Conservation (phyloP, 2,888 invertebrate genomes). For the Amaurobius ferox region DNA sequence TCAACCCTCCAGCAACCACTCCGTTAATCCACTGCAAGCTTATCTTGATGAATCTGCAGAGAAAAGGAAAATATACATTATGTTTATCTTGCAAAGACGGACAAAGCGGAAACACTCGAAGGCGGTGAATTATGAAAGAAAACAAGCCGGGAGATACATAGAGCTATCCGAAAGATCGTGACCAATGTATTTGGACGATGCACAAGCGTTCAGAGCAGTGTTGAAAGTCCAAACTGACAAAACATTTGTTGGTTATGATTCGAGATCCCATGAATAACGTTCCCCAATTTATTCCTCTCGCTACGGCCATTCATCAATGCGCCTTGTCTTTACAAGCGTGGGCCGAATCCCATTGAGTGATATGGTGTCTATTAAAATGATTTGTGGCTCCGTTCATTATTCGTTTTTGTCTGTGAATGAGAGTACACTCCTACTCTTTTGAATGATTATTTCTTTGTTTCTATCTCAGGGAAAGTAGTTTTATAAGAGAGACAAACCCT, state of each 20-base stretch:
- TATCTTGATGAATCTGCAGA: not conserved
- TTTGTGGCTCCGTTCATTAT: not conserved
- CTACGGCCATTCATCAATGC: not conserved
- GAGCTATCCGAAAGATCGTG: not conserved
- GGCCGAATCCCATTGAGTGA: conserved; percentile 4
- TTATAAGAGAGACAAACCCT: not conserved
- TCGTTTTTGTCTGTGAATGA: not conserved
- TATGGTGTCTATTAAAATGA: conserved; percentile 11
- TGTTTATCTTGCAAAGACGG: not conserved
- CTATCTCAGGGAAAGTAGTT: not conserved
- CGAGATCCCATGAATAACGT: not conserved
- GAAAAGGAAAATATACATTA: not conserved
- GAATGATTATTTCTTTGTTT: not conserved
- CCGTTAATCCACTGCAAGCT: not conserved
- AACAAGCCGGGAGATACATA: not conserved
- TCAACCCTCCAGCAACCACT: too few species aligned
- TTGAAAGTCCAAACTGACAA: not conserved
- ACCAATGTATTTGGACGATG: not conserved
- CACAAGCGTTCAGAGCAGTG: not conserved
- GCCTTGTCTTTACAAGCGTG: not conserved
- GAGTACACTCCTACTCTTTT: conserved; percentile 9
- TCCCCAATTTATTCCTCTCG: not conserved
- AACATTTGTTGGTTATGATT: conserved; percentile 11
- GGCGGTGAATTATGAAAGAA: not conserved
- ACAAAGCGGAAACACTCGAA: not conserved